Evolutionary conservation across 2,797 vertebrate species (phyloP).

Genomic region (Otolemur crassicaudatus): DNA sequence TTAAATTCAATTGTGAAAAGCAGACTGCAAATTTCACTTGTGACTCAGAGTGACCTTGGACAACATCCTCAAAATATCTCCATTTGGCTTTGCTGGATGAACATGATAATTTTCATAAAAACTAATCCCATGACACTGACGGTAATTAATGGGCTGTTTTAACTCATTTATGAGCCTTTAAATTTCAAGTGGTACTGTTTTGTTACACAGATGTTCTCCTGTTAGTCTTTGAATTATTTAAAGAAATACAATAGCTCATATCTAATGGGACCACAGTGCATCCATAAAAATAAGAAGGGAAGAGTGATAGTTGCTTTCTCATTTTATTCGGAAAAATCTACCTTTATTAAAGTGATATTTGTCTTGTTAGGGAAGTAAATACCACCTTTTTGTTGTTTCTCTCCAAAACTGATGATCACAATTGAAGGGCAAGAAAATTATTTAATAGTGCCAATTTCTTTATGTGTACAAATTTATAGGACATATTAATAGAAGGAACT

Average conservation of each 20-base stretch:
- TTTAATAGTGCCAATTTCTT: neutral
- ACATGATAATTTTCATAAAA: conserved; percentile 54
- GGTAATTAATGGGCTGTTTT: conserved; percentile 42
- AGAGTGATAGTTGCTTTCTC: neutral
- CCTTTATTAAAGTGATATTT: neutral
- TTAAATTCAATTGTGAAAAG: neutral
- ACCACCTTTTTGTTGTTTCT: neutral
- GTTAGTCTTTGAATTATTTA: conserved; percentile 48
- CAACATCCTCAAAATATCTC: neutral
- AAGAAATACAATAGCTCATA: conserved; percentile 7
- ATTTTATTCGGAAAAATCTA: neutral
- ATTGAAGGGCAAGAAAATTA: neutral
- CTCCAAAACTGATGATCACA: neutral
- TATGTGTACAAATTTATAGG: too few species aligned
- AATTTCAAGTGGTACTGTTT: conserved; percentile 38
- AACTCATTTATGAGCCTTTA: conserved; percentile 51
- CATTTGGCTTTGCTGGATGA: conserved; percentile 47
- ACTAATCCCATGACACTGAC: conserved; percentile 27
- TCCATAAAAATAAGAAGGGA: neutral
- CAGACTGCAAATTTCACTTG: neutral
- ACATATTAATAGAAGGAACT: too few species aligned
- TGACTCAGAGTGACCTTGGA: conserved; percentile 21
- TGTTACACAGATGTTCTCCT: conserved; percentile 53
- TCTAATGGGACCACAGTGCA: neutral
- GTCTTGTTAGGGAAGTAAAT: neutral